These are phyloP conservation scores for Tenthredo mesomela DNA, from an alignment of 2,888 invertebrate species.

Conservation along the genomic window DNA sequence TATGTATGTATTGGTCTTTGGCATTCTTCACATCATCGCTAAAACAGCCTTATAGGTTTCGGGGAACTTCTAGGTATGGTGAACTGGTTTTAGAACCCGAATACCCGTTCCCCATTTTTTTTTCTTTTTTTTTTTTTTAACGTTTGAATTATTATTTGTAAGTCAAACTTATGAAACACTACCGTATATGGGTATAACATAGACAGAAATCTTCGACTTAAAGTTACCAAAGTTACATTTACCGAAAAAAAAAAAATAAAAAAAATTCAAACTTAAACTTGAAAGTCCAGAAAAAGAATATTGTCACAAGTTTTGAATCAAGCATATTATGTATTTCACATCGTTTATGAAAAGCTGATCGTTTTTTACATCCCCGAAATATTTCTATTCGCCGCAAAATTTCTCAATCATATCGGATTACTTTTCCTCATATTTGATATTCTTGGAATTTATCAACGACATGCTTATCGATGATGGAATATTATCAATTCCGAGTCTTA, in stretches of 20 bases:
- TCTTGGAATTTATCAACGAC: neutral
- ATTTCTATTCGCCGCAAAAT: neutral
- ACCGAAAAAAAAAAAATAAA: too few species aligned
- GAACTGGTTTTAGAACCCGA: conserved; percentile 19
- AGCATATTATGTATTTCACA: too few species aligned
- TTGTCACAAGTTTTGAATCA: too few species aligned
- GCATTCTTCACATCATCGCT: neutral
- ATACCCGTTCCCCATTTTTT: neutral
- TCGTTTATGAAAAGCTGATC: too few species aligned
- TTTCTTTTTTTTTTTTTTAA: neutral
- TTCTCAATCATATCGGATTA: neutral
- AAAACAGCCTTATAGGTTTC: conserved; percentile 3
- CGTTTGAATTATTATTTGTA: neutral
- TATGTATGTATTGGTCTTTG: conserved; percentile 14
- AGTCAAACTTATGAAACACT: neutral
- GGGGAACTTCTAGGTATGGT: neutral
- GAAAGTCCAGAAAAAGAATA: too few species aligned
- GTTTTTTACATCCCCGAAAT: neutral
- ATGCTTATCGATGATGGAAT: neutral
- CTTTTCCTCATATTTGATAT: neutral
- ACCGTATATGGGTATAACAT: neutral
- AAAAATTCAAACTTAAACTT: too few species aligned
- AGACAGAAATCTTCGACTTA: neutral
- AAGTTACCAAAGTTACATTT: too few species aligned
- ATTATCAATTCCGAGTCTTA: neutral